These are phyloP conservation scores for Lindbergichthys nudifrons DNA, from an alignment of 2,797 vertebrate genomes.

Conservation along the genomic window DNA sequence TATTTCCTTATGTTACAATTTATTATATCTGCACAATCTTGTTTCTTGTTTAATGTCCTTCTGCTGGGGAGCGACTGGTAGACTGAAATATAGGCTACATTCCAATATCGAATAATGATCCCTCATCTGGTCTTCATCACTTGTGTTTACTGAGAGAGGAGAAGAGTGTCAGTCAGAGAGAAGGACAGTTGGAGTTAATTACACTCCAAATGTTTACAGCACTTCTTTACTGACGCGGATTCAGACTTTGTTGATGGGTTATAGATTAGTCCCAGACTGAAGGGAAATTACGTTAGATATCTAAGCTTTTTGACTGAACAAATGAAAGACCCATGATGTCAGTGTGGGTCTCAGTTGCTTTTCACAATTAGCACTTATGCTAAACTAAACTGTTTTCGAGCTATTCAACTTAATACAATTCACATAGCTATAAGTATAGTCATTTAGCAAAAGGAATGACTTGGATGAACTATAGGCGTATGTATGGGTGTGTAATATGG, in stretches of 20 bases:
- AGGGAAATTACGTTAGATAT: slow-evolving; percentile 3
- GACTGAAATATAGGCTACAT: slow-evolving; percentile 30
- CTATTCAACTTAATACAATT: slow-evolving; percentile 3
- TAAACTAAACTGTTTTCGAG: slow-evolving; percentile 1
- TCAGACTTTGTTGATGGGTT: not conserved
- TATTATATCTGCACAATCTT: not conserved
- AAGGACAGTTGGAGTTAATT: not conserved
- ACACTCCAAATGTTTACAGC: not conserved
- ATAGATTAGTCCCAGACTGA: not conserved
- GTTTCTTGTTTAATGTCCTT: slow-evolving; percentile 1
- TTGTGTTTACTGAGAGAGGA: slow-evolving; percentile 6
- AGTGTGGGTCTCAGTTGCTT: slow-evolving; percentile 1
- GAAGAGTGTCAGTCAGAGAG: not conserved
- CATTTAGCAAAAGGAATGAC: not conserved
- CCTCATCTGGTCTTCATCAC: slow-evolving; percentile 1
- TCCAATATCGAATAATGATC: not conserved
- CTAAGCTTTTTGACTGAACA: not conserved
- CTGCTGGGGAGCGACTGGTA: not conserved
- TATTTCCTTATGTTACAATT: not conserved
- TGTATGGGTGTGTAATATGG: not conserved
- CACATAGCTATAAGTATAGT: not conserved
- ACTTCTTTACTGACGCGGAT: not conserved
- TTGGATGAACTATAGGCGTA: not conserved
- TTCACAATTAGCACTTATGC: slow-evolving; percentile 10
- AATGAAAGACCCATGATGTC: not conserved